phyloP scores from a whole-genome alignment of 64 coral and sea anemone species.

The Astreopora myriophthalma region DNA sequence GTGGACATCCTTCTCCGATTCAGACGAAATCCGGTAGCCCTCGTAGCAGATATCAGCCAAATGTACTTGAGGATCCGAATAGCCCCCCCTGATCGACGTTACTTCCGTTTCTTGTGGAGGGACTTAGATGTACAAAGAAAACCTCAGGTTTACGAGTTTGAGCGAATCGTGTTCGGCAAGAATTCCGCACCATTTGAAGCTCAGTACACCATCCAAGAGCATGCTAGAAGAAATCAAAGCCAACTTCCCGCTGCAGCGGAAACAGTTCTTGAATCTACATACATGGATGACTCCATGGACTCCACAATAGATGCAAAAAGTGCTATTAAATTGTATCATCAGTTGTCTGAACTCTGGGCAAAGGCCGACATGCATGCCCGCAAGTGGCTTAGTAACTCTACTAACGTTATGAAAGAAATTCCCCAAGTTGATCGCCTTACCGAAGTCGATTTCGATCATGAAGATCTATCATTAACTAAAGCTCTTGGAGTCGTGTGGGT shows the following conservation, averaged over 20 bases:
- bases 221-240: slow-evolving; percentile 45
- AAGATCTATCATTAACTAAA: slow-evolving; percentile 67
- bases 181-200: slow-evolving; percentile 59
- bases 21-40: slow-evolving; percentile 25
- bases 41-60: not conserved
- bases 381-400: slow-evolving; percentile 77
- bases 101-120: slow-evolving; percentile 30
- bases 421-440: slow-evolving; percentile 54
- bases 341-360: slow-evolving; percentile 47
- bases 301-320: slow-evolving; percentile 31
- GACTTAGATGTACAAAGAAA: slow-evolving; percentile 2
- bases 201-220: slow-evolving; percentile 67
- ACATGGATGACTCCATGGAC: slow-evolving; percentile 75
- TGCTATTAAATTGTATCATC: slow-evolving; percentile 53
- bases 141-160: slow-evolving; percentile 69
- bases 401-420: slow-evolving; percentile 54
- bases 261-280: slow-evolving; percentile 65
- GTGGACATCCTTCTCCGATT: slow-evolving; percentile 10
- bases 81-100: not conserved
- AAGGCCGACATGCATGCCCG: slow-evolving; percentile 69
- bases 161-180: slow-evolving; percentile 62
- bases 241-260: slow-evolving; percentile 74
- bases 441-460: slow-evolving; percentile 60
- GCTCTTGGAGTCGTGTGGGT: slow-evolving; percentile 69
- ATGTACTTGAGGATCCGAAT: slow-evolving; percentile 34